Percentiles rank a stretch among this genome's conserved stretches.
These are phyloP conservation scores for Pterocles gutturalis DNA, from an alignment of 2,113 vertebrate species.

Conservation along the genomic window DNA sequence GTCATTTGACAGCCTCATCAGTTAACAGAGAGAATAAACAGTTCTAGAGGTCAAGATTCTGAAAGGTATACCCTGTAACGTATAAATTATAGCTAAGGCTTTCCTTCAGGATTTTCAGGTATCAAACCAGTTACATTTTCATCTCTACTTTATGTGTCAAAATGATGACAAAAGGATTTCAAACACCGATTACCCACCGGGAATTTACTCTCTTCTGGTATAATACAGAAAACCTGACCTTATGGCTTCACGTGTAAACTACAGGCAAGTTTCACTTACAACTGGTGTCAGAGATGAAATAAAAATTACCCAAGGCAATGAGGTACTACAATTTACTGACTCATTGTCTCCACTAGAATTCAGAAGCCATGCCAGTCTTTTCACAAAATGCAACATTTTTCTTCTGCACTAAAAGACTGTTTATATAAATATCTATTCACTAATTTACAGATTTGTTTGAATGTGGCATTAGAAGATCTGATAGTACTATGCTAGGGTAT, in stretches of 20 bases:
- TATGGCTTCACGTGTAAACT: background rate
- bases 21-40: background rate
- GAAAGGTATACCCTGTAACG: background rate
- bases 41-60: background rate
- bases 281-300: background rate
- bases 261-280: background rate
- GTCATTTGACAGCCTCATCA: background rate
- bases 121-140: background rate
- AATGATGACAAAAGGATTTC: background rate
- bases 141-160: background rate
- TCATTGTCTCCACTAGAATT: background rate
- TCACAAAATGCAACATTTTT: background rate
- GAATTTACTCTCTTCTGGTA: background rate
- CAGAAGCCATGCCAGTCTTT: background rate
- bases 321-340: background rate
- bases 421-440: background rate
- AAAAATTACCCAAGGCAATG: background rate
- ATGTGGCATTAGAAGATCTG: background rate
- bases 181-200: background rate
- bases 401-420: background rate
- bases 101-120: background rate
- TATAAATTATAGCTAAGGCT: background rate
- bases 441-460: background rate
- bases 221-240: background rate
- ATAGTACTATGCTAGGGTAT: background rate